Evolutionary conservation across 35 echinoderm and acorn worm genomes (phyloP), one percentile per base, ranked within the genome.

Genomic region (Hemicentrotus pulcherrimus): DNA sequence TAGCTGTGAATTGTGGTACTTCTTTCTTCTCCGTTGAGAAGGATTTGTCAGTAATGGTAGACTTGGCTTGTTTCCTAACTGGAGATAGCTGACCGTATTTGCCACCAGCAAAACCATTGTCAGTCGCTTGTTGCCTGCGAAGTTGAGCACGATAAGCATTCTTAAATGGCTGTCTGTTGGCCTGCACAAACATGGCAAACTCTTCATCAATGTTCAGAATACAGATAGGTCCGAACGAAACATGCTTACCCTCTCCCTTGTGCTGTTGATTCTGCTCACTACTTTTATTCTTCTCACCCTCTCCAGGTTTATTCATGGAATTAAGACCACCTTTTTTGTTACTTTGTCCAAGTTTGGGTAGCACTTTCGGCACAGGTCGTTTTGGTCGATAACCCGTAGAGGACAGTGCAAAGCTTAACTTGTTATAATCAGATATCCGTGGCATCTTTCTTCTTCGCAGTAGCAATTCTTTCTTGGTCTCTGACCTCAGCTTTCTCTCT

Each of bases 381-480:
- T 93, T 93, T 0, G 91, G 30, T 13, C 46, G 16, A 31, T 50
- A 93, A 47, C 91, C 30, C 9, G 45, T 93, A 15, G 91, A 32
- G 46, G 91, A 93, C 48, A 93, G n/a, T n/a, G n/a, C 91, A 58
- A 93, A 52, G 10, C 7, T 47, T 52, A 31, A 58, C 32, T 48
- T 93, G 11, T 58, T 93, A 32, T 58, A 31, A 31, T 93, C 91
- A 0, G 46, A 8, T 16, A 93, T 93, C 48, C 91, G 48, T 58
- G 91, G 91, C 30, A 55, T 31, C 45, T 93, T 47, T 93, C 91
- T 47, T 93, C 91, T 50, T 14, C 91, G 91, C 16, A 93, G 91
- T n/a, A 30, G 32, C 47, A 93, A 46, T n/a, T 93, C 91, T 93
- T 93, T 93, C n/a, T 93, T 93, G 2, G 91, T 93, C 48, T 93